Evolutionary conservation across 2,113 vertebrate genomes (phyloP).

Genomic region (Rhinopithecus roxellana): DNA sequence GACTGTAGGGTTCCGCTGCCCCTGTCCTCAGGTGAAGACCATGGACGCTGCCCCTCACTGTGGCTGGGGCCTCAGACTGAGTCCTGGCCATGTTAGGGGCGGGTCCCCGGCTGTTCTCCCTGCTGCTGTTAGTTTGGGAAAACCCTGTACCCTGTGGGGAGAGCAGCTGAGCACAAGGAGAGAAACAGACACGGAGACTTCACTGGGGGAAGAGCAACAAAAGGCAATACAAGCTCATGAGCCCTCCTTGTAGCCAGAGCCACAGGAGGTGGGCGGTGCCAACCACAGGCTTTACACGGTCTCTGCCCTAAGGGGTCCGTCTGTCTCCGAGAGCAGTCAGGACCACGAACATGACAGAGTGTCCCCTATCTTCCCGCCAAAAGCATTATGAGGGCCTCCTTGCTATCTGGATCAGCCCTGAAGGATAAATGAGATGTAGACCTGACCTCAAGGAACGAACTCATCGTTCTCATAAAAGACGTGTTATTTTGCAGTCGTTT

Average conservation of each 20-base stretch:
- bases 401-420: neutral
- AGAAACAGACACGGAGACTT: neutral
- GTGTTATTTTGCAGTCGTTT: neutral
- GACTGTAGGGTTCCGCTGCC: too few species aligned
- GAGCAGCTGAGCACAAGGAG: too few species aligned
- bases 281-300: accelerated
- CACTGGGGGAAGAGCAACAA: neutral
- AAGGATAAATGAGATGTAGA: neutral
- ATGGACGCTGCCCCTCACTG: accelerated
- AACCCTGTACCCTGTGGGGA: neutral
- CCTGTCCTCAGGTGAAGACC: too few species aligned
- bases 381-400: neutral
- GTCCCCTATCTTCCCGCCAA: neutral
- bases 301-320: accelerated
- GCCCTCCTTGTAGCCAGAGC: neutral
- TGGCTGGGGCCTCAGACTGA: neutral
- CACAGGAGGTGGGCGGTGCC: accelerated
- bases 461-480: neutral
- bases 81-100: neutral
- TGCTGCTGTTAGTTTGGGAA: neutral
- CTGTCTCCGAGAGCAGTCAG: neutral
- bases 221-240: neutral
- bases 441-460: too few species aligned
- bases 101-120: accelerated
- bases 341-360: accelerated